Evolutionary conservation across 2,113 vertebrate genomes (phyloP), one percentile per base, ranked within the genome.

Genomic region (Mirza zaza): DNA sequence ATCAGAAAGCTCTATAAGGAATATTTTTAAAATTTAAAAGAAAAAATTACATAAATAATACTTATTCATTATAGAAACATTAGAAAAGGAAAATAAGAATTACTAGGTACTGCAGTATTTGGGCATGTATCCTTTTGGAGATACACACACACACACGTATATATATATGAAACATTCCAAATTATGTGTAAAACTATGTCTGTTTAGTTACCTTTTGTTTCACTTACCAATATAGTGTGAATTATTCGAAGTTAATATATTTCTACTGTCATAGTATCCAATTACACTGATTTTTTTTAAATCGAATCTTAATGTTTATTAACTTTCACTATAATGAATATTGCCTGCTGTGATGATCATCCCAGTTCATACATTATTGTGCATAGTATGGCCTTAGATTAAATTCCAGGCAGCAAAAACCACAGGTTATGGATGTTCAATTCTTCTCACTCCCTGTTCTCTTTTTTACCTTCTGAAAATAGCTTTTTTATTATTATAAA

Each of bases 181-280:
- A 15, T 81, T 81, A 23, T 79, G 1, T 89, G 8, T 70, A 50
- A 90, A 88, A 52, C n/a, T 42, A 50, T 42, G 13, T 63, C n/a
- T 90, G n/a, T n/a, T 90, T 68, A 59, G 32, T 83, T 83, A 27
- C 14, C 65, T 85, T 94, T 93, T 76, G 67, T 77, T 95, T 96
- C 36, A 81, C 9, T 84, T 91, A 23, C 42, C 29, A 77, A 25
- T 75, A 32, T 15, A 45, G 63, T 75, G 1, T 55, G 87, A 93
- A 91, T 21, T 95, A 77, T 61, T 91, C 95, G 27, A 63, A 91
- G 32, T 61, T 67, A 59, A 55, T 87, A 6, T 65, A 14, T 79
- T 70, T 75, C n/a, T 73, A 3, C 18, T 25, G 95, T 77, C 29
- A 50, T 80, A 77, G 55, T 75, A 32, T 77, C 70, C 52, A 83